Evolutionary conservation across 2,113 vertebrate genomes (phyloP).

Genomic region (Corythornis cristatus): DNA sequence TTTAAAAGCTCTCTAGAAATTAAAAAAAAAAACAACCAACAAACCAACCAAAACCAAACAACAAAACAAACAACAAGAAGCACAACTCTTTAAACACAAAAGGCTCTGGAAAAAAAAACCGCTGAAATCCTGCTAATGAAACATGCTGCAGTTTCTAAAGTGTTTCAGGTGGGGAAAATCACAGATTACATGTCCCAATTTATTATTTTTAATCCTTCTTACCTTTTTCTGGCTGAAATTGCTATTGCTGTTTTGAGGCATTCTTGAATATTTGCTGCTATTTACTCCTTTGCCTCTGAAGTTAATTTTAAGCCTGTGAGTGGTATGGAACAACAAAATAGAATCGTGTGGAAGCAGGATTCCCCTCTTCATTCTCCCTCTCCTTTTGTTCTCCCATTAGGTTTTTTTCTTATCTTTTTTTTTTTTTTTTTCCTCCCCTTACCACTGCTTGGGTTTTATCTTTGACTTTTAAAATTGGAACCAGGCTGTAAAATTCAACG

Average conservation of each 20-base stretch:
- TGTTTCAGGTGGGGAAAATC: not conserved
- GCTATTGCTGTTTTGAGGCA: not conserved
- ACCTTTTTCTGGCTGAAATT: not conserved
- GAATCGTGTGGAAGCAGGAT: not conserved
- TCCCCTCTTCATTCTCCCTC: not conserved
- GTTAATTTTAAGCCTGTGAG: not conserved
- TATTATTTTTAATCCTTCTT: not conserved
- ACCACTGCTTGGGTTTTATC: not conserved
- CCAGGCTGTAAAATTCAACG: not conserved
- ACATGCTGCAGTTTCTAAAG: not conserved
- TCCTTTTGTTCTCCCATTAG: not conserved
- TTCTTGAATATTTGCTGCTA: not conserved
- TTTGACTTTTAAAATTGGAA: conserved; percentile 45
- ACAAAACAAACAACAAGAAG: not conserved
- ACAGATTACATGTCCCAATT: not conserved
- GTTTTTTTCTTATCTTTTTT: not conserved
- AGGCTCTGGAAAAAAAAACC: not conserved
- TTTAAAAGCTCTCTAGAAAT: not conserved
- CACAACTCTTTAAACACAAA: not conserved
- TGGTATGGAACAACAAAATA: not conserved
- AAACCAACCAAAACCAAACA: not conserved
- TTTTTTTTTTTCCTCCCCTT: not conserved
- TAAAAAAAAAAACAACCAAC: not conserved
- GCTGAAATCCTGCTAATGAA: not conserved
- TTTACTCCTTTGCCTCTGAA: not conserved